Conservation (phyloP, 37 sponge, comb jelly and placozoan genomes). For the Diacarnus erythraeanus region DNA sequence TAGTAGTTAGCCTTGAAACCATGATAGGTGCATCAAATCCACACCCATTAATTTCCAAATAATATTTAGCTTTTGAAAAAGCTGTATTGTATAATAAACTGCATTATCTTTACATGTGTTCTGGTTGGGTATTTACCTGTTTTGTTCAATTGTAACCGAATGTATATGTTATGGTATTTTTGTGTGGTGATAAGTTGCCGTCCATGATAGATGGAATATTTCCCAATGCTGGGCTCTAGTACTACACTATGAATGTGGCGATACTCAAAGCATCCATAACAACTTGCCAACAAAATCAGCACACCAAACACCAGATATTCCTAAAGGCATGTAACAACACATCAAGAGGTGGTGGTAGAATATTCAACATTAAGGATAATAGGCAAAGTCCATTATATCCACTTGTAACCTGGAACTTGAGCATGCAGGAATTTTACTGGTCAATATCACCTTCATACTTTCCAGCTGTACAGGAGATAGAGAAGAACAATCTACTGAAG, state of each 20-base stretch:
- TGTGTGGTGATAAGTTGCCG: conserved; percentile 9
- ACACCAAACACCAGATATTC: conserved; percentile 28
- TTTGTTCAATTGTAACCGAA: conserved; percentile 22
- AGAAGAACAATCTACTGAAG: no score
- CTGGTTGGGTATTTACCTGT: neutral
- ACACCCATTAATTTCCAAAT: conserved; percentile 43
- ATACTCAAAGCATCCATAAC: conserved; percentile 17
- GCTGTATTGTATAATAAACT: neutral
- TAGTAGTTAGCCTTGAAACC: conserved; percentile 19
- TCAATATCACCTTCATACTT: no score
- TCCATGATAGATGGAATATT: conserved; percentile 39
- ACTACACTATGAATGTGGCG: conserved; percentile 8
- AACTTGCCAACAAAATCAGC: neutral
- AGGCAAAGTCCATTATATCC: no score
- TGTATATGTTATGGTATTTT: conserved; percentile 63
- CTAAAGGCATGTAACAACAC: no score
- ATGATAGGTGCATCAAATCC: conserved; percentile 31
- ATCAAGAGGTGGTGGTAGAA: no score
- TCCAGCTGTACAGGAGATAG: no score
- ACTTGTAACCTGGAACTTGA: no score
- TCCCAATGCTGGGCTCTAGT: conserved; percentile 27
- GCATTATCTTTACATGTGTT: neutral
- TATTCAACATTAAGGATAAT: no score
- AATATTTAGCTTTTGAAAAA: neutral
- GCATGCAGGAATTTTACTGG: no score